phyloP scores from a whole-genome alignment of 2,113 vertebrate species.

The Chauna torquata region DNA sequence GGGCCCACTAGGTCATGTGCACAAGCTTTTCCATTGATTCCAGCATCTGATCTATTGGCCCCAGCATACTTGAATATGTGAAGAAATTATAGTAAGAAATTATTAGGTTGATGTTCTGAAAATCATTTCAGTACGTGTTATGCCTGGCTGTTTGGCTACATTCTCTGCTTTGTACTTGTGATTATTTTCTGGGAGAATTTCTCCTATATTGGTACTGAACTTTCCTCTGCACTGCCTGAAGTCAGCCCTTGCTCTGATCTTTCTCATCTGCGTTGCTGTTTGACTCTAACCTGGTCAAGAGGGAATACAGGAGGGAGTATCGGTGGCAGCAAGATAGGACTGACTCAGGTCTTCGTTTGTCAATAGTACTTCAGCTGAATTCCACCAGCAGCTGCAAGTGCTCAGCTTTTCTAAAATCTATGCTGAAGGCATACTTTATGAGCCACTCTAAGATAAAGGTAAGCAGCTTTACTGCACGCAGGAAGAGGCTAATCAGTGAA shows the following conservation, averaged over 20 bases:
- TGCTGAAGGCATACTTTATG: background rate
- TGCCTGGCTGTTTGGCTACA: background rate
- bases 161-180: background rate
- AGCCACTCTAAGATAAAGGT: conserved; percentile 17
- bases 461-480: conserved; percentile 15
- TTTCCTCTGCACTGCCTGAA: background rate
- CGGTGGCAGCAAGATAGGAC: background rate
- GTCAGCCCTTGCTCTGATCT: background rate
- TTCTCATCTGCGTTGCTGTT: background rate
- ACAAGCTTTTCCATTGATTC: background rate
- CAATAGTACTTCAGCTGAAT: background rate
- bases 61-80: background rate
- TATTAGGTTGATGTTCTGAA: background rate
- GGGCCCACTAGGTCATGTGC: background rate
- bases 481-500: conserved; percentile 26
- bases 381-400: conserved; percentile 7
- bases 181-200: background rate
- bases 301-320: background rate
- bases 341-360: background rate
- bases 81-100: background rate
- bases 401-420: conserved; percentile 3
- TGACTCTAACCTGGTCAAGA: background rate
- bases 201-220: background rate
- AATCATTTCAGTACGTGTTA: background rate
- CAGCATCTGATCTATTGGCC: background rate